These are phyloP conservation scores for Drosophila yakuba DNA, from an alignment of 1,140 invertebrate species.

Conservation along the genomic window DNA sequence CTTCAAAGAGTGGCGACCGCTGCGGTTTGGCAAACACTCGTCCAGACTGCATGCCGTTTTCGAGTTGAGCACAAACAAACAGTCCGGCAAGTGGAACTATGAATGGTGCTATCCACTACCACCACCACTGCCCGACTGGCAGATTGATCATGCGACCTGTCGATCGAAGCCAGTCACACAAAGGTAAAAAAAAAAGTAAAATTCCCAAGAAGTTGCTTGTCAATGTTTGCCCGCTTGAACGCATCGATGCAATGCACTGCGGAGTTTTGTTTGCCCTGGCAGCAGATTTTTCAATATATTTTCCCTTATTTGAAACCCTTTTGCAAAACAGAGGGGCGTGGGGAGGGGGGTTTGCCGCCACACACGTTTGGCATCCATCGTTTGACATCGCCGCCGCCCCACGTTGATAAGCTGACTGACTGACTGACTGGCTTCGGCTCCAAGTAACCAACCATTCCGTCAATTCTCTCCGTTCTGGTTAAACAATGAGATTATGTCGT, in stretches of 20 bases:
- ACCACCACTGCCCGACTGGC: constrained; percentile 6
- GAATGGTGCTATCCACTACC: constrained; percentile 50
- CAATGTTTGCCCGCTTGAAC: constrained; percentile 76
- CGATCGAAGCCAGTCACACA: constrained; percentile 45
- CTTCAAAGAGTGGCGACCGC: constrained; percentile 59
- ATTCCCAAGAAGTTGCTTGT: constrained; percentile 79
- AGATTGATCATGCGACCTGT: constrained; percentile 70
- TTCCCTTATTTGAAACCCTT: constrained; percentile 34
- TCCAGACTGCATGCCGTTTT: constrained; percentile 62
- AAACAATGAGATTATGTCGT: constrained; percentile 84
- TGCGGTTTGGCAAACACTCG: constrained; percentile 70
- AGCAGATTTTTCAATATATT: constrained; percentile 12
- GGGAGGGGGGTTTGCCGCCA: constrained; percentile 13
- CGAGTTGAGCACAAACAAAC: constrained; percentile 70
- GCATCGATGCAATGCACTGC: constrained; percentile 68
- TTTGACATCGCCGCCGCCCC: constrained; percentile 71
- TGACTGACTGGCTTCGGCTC: constrained; percentile 3
- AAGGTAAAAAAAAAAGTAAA: constrained; percentile 35
- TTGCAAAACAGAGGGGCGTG: constrained; percentile 34
- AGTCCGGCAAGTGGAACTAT: constrained; percentile 66
- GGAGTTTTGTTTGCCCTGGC: constrained; percentile 38
- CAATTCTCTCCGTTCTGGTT: constrained; percentile 45
- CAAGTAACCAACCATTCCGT: not conserved
- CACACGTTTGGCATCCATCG: constrained; percentile 58
- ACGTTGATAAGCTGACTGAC: constrained; percentile 62